phyloP scores from a whole-genome alignment of 2,888 invertebrate genomes.

The Lasioglossum vierecki region DNA sequence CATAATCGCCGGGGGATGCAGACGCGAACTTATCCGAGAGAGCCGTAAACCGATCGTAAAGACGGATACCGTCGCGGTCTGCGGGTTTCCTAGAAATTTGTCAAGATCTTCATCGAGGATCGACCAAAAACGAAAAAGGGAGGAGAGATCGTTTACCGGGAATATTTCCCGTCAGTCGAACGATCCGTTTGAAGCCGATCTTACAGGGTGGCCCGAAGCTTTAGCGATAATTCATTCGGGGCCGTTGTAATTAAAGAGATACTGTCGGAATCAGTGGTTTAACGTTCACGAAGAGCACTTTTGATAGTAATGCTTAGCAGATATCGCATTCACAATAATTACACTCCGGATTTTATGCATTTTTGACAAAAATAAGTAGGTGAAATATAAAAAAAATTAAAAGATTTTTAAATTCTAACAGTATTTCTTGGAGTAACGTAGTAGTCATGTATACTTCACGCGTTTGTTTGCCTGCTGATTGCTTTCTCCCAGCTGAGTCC shows the following conservation, averaged over 20 bases:
- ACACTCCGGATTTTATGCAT: no score
- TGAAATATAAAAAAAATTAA: no score
- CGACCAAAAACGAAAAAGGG: not conserved
- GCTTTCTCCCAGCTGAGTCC: no score
- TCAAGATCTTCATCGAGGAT: slow-evolving; percentile 30
- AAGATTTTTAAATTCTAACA: no score
- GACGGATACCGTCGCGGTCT: slow-evolving; percentile 14
- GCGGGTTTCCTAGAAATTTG: slow-evolving; percentile 35
- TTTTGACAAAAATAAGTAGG: no score
- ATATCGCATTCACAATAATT: no score
- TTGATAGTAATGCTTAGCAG: not conserved
- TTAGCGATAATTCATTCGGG: not conserved
- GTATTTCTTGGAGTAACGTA: no score
- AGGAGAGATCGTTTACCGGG: not conserved
- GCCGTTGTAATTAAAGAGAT: not conserved
- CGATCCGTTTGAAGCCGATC: not conserved
- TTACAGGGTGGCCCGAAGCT: not conserved
- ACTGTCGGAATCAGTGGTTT: not conserved
- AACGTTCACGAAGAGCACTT: not conserved
- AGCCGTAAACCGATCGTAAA: slow-evolving; percentile 23
- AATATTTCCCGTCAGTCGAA: not conserved
- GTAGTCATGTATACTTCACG: no score
- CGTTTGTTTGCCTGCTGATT: no score
- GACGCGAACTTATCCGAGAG: not conserved
- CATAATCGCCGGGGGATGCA: slow-evolving; percentile 12